A percentile compares a stretch with the other conserved stretches of the same genome.
phyloP scores from a whole-genome alignment of 37 sponge, comb jelly and placozoan species.

The Beroe forskalii region DNA sequence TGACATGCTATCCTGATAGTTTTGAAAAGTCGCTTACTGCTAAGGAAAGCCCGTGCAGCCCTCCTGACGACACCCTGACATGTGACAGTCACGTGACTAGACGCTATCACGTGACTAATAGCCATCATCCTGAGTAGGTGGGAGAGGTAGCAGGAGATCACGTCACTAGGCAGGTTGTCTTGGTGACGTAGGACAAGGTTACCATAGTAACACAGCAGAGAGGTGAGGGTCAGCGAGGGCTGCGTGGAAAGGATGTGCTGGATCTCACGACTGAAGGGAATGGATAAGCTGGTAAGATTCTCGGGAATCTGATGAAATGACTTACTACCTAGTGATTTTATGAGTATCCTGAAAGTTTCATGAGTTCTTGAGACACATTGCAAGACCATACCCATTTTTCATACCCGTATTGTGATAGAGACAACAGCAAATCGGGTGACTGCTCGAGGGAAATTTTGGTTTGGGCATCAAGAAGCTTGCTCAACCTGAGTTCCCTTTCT shows the following conservation, averaged over 20 bases:
- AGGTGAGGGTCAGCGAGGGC: neutral
- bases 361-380: no score
- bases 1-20: no score
- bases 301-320: no score
- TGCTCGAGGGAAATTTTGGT: neutral
- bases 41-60: conserved; percentile 13
- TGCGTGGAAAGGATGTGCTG: neutral
- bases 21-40: no score
- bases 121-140: conserved; percentile 38
- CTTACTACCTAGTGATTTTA: no score
- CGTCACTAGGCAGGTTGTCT: neutral
- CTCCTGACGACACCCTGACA: neutral
- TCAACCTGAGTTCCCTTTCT: neutral
- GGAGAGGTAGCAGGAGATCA: conserved; percentile 17
- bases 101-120: neutral
- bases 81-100: neutral
- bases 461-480: neutral
- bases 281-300: no score
- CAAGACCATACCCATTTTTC: no score
- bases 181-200: neutral
- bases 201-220: conserved; percentile 4
- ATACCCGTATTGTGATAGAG: neutral
- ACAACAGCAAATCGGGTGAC: neutral
- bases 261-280: conserved; percentile 4
- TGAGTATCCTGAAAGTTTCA: no score